Conservation (phyloP, 2,797 vertebrate genomes). For the Sphenodon punctatus region DNA sequence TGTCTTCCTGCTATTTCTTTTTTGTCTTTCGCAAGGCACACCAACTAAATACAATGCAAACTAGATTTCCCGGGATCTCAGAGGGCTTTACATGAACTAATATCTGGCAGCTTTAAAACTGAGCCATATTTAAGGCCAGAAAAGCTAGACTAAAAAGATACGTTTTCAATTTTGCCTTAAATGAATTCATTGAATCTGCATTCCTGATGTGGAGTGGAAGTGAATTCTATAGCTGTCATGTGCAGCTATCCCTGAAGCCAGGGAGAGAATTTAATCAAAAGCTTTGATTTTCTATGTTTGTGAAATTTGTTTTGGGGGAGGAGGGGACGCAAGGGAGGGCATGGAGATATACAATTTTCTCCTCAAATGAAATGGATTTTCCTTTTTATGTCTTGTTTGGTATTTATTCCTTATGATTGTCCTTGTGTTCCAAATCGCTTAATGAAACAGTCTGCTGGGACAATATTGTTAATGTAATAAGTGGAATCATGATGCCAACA, state of each 20-base stretch:
- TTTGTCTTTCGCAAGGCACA: background rate
- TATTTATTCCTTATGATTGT: conserved; percentile 32
- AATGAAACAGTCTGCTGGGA: conserved; percentile 45
- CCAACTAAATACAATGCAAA: conserved; percentile 43
- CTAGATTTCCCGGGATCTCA: conserved; percentile 57
- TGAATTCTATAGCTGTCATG: conserved; percentile 49
- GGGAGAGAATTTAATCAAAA: conserved; percentile 61
- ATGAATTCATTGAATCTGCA: conserved; percentile 70
- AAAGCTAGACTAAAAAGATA: conserved; percentile 65
- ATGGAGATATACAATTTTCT: background rate
- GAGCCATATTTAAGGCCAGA: conserved; percentile 64
- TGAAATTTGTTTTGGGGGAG: conserved; percentile 7
- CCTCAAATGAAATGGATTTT: conserved; percentile 40
- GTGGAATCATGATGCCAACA: conserved; percentile 42
- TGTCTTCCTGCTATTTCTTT: conserved; percentile 34
- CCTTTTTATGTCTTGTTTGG: conserved; percentile 23
- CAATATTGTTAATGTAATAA: conserved; percentile 36
- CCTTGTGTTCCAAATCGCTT: conserved; percentile 38
- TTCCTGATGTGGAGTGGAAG: conserved; percentile 71
- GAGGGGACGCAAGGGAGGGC: background rate
- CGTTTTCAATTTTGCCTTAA: conserved; percentile 67
- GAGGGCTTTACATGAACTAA: conserved; percentile 67
- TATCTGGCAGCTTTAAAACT: conserved; percentile 66
- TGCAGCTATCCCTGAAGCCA: conserved; percentile 53
- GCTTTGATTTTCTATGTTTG: conserved; percentile 52